A percentile compares a stretch with the other conserved stretches of the same genome.
Conservation (phyloP, 1,140 invertebrate species). For the Orius insidiosus region DNA sequence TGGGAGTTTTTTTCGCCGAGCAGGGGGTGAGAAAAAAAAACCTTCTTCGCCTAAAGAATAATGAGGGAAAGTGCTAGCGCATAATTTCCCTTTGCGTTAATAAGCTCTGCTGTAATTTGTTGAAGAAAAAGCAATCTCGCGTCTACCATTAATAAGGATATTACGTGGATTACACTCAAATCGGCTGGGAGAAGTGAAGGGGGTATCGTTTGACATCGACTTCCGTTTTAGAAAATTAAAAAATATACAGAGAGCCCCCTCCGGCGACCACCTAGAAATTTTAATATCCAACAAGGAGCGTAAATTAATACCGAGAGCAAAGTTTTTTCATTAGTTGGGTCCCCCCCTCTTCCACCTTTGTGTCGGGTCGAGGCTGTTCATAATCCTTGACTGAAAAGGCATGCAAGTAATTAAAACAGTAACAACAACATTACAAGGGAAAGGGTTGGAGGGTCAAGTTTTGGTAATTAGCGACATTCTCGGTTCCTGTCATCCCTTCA, state of each 20-base stretch:
- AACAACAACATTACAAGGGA: constrained; percentile 13
- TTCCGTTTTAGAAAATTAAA: constrained; percentile 15
- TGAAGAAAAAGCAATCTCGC: constrained; percentile 14
- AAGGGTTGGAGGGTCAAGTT: constrained; percentile 9
- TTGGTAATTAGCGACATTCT: constrained; percentile 10
- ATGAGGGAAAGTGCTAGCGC: constrained; percentile 14
- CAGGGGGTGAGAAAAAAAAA: constrained; percentile 1
- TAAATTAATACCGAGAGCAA: constrained; percentile 14
- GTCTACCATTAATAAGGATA: constrained; percentile 13
- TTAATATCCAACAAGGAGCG: constrained; percentile 14
- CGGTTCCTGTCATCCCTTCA: too few relatives aligned
- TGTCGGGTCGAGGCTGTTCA: background rate
- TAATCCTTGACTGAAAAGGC: constrained; percentile 13
- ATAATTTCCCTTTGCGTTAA: constrained; percentile 16
- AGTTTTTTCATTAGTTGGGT: constrained; percentile 14
- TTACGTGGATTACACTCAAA: constrained; percentile 15
- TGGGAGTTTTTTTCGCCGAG: background rate
- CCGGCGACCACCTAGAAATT: constrained; percentile 8
- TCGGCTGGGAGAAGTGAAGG: background rate
- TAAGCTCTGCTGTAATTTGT: constrained; percentile 12
- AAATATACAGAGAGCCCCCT: constrained; percentile 5
- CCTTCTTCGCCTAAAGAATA: constrained; percentile 9
- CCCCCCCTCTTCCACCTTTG: constrained; percentile 1
- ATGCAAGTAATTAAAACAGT: constrained; percentile 15
- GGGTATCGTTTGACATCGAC: constrained; percentile 14